Percentiles rank a stretch among this genome's conserved stretches.
phyloP scores from a whole-genome alignment of 2,797 vertebrate genomes.

The Smutsia gigantea region DNA sequence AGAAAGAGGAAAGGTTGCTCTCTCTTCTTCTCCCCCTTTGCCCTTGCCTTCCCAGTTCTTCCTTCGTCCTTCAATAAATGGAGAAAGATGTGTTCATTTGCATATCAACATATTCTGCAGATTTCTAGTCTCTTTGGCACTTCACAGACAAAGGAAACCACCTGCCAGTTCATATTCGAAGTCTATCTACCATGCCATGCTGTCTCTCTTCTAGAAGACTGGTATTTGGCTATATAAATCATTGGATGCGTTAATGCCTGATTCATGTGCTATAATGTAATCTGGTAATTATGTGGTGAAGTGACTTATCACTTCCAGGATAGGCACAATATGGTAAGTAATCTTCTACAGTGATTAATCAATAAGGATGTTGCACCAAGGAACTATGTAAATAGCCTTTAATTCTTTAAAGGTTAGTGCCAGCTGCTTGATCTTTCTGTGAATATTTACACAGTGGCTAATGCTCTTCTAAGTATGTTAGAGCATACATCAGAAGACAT shows the following conservation, averaged over 20 bases:
- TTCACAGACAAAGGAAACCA: not conserved
- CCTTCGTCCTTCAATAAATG: not conserved
- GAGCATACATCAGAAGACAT: not conserved
- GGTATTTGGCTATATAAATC: not conserved
- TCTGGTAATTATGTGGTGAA: slow-evolving; percentile 4
- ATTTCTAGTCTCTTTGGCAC: not conserved
- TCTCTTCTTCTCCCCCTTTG: not conserved
- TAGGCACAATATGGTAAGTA: not conserved
- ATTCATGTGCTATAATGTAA: not conserved
- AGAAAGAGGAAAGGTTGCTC: not conserved
- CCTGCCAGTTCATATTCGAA: not conserved
- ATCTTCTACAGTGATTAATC: not conserved
- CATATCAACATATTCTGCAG: not conserved
- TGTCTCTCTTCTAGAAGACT: not conserved
- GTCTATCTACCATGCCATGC: not conserved
- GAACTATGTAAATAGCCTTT: not conserved
- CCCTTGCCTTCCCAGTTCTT: not conserved
- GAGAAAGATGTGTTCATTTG: not conserved
- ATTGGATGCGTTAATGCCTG: not conserved
- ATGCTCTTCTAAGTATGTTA: not conserved
- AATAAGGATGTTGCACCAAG: not conserved
- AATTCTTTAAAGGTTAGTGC: not conserved
- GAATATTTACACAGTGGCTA: not conserved
- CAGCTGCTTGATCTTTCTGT: not conserved
- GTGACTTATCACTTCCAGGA: not conserved